phyloP scores from a whole-genome alignment of 2,797 vertebrate genomes.

The Sebastes ruberrimus region DNA sequence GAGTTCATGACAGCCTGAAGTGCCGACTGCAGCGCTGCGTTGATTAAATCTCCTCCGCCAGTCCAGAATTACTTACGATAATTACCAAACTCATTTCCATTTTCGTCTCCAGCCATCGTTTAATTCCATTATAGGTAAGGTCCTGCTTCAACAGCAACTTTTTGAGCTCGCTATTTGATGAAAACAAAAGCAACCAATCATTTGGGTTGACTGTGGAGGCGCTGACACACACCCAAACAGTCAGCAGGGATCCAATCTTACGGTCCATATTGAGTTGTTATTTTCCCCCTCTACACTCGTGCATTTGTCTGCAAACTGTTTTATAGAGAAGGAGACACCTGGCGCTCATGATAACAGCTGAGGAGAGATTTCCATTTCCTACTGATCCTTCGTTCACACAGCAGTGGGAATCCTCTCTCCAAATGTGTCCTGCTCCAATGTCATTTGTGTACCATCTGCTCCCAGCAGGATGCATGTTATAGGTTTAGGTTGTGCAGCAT shows the following conservation, averaged over 20 bases:
- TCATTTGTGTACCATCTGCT: conserved; percentile 44
- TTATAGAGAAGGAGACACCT: conserved; percentile 16
- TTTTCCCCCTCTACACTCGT: background rate
- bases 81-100: conserved; percentile 40
- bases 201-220: background rate
- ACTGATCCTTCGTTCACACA: conserved; percentile 19
- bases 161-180: background rate
- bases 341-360: conserved; percentile 20
- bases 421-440: background rate
- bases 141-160: background rate
- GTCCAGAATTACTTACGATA: conserved; percentile 47
- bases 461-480: conserved; percentile 16
- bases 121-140: conserved; percentile 12
- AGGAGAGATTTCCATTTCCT: conserved; percentile 26
- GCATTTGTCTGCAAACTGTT: conserved; percentile 11
- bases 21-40: conserved; percentile 1
- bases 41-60: conserved; percentile 37
- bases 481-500: background rate
- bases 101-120: conserved; percentile 22
- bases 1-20: conserved; percentile 39
- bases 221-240: background rate
- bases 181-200: background rate
- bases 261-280: background rate
- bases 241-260: background rate
- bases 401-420: conserved; percentile 11